phyloP scores from a whole-genome alignment of 2,797 vertebrate species.

The Hydrophis major region DNA sequence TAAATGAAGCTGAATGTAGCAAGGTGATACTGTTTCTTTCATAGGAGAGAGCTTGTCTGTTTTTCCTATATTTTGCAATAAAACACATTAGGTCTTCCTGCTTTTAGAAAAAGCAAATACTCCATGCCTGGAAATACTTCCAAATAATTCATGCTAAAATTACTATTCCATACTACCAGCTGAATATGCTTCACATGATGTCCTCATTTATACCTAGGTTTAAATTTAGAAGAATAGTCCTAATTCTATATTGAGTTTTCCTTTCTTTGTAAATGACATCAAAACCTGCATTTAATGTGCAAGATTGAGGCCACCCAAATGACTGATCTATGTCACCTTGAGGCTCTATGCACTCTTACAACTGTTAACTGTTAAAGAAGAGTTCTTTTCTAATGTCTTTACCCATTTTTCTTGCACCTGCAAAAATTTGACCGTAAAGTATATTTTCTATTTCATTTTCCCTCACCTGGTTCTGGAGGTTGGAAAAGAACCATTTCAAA shows the following conservation, averaged over 20 bases:
- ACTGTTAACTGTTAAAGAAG: background rate
- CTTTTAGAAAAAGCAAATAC: conserved; percentile 49
- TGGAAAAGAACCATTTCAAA: background rate
- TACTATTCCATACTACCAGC: conserved; percentile 38
- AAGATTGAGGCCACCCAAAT: background rate
- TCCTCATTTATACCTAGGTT: background rate
- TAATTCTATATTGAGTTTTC: background rate
- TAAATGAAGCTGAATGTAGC: conserved; percentile 35
- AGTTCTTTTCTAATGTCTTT: background rate
- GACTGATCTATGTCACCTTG: background rate
- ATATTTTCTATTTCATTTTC: background rate
- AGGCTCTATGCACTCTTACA: background rate
- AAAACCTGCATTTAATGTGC: background rate
- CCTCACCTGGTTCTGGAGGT: background rate
- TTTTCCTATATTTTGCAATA: conserved; percentile 13
- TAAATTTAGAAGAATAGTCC: background rate
- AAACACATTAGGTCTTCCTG: conserved; percentile 57
- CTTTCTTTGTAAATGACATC: background rate
- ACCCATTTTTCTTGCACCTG: background rate
- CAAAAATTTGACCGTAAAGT: background rate
- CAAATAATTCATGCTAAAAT: conserved; percentile 53
- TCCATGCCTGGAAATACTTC: conserved; percentile 37
- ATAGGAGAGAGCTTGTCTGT: background rate
- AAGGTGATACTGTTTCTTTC: background rate
- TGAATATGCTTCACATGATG: background rate